Conservation (phyloP, 2,113 vertebrate species). For the Murina feae region DNA sequence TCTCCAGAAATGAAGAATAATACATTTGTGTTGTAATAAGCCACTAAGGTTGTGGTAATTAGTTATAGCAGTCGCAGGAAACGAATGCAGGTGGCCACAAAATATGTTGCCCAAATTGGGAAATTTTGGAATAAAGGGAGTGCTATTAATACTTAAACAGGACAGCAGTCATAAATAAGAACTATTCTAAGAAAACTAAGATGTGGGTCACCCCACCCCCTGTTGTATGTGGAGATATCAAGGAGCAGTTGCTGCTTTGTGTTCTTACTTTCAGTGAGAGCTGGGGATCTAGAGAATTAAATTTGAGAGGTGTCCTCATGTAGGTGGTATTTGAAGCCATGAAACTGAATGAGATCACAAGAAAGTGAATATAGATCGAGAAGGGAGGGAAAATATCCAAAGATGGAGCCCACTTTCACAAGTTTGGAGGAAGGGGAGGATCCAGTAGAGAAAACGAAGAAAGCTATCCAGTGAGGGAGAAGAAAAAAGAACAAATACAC, state of each 20-base stretch:
- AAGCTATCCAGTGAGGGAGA: neutral
- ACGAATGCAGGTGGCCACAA: neutral
- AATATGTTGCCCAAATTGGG: neutral
- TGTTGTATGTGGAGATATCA: neutral
- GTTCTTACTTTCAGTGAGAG: neutral
- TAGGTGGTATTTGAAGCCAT: neutral
- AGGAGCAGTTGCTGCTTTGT: neutral
- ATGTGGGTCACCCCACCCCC: neutral
- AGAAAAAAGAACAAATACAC: neutral
- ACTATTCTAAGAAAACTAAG: neutral
- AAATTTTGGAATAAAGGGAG: neutral
- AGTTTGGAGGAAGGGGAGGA: neutral
- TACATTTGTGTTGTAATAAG: neutral
- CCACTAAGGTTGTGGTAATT: neutral
- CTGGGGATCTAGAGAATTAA: neutral
- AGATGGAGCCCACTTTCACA: neutral
- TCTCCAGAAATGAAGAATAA: neutral
- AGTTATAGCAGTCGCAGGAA: neutral
- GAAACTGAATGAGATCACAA: neutral
- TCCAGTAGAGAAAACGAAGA: neutral
- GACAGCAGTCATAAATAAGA: neutral
- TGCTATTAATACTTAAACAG: neutral
- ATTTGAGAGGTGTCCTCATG: neutral
- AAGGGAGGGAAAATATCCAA: neutral
- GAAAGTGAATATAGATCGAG: neutral